A percentile compares a stretch with the other conserved stretches of the same genome.
Conservation (phyloP, 64 coral and sea anemone genomes). For the Actinia equina region DNA sequence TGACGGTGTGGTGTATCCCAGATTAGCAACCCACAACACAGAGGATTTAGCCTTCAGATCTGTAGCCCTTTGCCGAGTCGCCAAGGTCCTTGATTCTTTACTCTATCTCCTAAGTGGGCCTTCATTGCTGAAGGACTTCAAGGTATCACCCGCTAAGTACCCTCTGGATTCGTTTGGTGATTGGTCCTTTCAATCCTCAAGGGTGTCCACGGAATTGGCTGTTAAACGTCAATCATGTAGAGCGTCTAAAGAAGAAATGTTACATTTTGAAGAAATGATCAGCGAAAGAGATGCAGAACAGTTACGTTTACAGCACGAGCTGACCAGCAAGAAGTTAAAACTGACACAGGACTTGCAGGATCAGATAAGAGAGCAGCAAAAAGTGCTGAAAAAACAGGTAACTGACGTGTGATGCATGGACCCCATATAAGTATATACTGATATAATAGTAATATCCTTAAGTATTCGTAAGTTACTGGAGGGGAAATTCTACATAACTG, state of each 20-base stretch:
- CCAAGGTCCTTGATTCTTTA: conserved; percentile 77
- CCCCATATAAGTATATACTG: too few species aligned
- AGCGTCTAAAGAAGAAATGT: neutral
- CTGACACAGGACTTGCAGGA: conserved; percentile 67
- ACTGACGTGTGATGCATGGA: neutral
- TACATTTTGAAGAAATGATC: conserved; percentile 1
- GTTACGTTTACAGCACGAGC: conserved; percentile 37
- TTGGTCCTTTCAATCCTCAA: conserved; percentile 68
- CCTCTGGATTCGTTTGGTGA: conserved; percentile 60
- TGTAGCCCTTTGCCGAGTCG: conserved; percentile 73
- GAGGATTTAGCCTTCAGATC: conserved; percentile 69
- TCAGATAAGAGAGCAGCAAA: conserved; percentile 76
- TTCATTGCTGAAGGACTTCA: conserved; percentile 56
- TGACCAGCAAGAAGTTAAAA: conserved; percentile 58
- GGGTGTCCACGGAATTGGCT: conserved; percentile 15
- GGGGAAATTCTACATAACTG: too few species aligned
- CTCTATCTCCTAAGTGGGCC: conserved; percentile 70
- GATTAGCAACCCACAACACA: conserved; percentile 31
- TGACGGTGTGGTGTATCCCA: conserved; percentile 43
- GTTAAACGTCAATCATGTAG: neutral
- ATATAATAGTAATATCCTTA: too few species aligned
- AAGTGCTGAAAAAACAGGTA: conserved; percentile 74
- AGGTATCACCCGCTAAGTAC: conserved; percentile 32
- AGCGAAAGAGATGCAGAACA: conserved; percentile 30
- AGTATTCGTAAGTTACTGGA: too few species aligned